Base-by-base conservation (phyloP, 2,113 vertebrate genomes). In the Chamaetylas fuelleborni region DNA sequence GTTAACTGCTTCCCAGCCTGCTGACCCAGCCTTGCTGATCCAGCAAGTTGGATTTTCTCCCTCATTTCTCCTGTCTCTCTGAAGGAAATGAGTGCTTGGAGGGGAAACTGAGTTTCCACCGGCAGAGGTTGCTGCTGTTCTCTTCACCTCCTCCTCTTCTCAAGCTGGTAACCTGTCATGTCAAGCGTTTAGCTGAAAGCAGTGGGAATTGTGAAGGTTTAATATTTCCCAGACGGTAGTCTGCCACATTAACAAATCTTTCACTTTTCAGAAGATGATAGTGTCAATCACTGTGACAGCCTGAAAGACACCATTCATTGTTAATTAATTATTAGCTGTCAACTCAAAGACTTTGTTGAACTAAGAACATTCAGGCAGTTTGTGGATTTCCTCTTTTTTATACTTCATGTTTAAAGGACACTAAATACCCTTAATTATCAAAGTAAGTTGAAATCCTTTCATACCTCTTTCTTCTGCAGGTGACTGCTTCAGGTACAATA, bases 261-360 rank as follows among this genome's bases (percentile, higher is more conserved):
- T 95, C 94, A 89, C 93, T 97, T 97, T 97, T 93, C 92, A 84
- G 92, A 96, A 93, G 95, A 97, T 93, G 96, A 97, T 97, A 88
- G 89, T 98, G 97, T 95, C 96, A 98, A 94, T 98, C 97, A 97
- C 6, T 4, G 22, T 97, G 97, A 97, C 94, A 96, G 94, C 36
- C 96, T 97, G 96, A 95, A 96, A 97, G 97, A 96, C 96, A 95
- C 86, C 95, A 58, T 96, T 97, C 96, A 97, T 98, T 98, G 97
- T 98, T 97, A 96, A 97, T 98, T 98, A 98, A 98, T 98, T 98
- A 98, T 97, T 97, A 96, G 96, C 84, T 97, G 97, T 97, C 97
- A 97, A 94, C 96, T 96, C 89, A 51, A 88, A 95, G 92, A 94
- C 94, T 97, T 96, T 95, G 94, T 96, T 94, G 91, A 97, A 96